A percentile compares a stretch with the other conserved stretches of the same genome.
Evolutionary conservation across 1,140 invertebrate species (phyloP).

Genomic region (Ceratitis capitata): DNA sequence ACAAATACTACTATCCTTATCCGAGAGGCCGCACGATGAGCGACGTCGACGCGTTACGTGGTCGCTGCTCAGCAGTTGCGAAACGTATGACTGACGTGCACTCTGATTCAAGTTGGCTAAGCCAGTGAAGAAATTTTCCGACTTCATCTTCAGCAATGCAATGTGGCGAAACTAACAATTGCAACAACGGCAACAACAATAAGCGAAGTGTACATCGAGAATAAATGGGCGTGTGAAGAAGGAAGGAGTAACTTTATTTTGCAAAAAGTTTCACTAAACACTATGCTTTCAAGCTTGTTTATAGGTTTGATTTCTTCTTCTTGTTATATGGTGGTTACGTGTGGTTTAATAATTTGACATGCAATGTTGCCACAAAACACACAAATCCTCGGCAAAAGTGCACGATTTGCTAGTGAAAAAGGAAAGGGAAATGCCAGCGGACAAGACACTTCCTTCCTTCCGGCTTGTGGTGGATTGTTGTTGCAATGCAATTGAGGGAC

Average conservation of each 20-base stretch:
- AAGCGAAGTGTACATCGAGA: neutral
- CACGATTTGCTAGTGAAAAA: neutral
- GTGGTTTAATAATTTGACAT: constrained; percentile 49
- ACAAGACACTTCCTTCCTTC: neutral
- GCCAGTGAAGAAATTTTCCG: constrained; percentile 59
- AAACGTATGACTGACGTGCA: constrained; percentile 53
- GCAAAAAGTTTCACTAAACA: neutral
- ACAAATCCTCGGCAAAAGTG: neutral
- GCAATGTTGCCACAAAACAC: constrained; percentile 45
- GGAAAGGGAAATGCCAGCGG: neutral
- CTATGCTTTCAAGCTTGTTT: neutral
- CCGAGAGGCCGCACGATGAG: constrained; percentile 48
- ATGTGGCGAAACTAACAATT: neutral
- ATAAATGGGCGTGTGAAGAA: neutral
- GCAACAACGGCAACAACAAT: constrained; percentile 44
- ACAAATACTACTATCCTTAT: constrained; percentile 55
- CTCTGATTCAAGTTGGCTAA: constrained; percentile 56
- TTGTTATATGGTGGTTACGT: constrained; percentile 43
- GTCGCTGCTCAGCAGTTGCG: constrained; percentile 50
- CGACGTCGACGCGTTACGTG: constrained; percentile 40
- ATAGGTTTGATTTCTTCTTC: neutral
- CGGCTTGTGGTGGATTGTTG: neutral
- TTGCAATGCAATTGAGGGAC: neutral
- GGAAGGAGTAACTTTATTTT: neutral
- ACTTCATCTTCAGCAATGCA: constrained; percentile 58